Evolutionary conservation across 1,140 invertebrate species (phyloP).

Genomic region (Drosophila prosaltans): DNA sequence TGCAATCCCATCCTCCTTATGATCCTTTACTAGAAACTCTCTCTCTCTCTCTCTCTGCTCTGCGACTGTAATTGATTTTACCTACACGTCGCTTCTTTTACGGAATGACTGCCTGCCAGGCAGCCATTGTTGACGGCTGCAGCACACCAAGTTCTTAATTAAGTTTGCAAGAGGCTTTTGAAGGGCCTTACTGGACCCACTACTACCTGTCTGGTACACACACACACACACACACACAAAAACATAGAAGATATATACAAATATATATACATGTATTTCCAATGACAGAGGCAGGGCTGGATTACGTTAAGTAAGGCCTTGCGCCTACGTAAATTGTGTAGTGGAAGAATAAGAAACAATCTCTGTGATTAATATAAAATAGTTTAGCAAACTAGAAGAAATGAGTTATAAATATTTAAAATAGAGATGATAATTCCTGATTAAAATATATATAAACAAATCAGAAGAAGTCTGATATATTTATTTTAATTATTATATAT

Average conservation of each 20-base stretch:
- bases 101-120: conserved; percentile 26
- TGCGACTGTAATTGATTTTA: conserved; percentile 74
- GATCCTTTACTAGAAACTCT: conserved; percentile 19
- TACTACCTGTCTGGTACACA: conserved; percentile 3
- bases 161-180: conserved; percentile 67
- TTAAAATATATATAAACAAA: no score
- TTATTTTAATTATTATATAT: no score
- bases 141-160: conserved; percentile 67
- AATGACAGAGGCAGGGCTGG: not conserved
- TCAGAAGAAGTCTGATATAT: no score
- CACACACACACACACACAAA: not conserved
- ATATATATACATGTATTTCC: not conserved
- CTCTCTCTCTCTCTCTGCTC: not conserved
- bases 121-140: conserved; percentile 39
- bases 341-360: no score
- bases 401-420: no score
- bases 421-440: no score
- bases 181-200: conserved; percentile 18
- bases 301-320: not conserved
- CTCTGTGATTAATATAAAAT: no score
- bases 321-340: no score
- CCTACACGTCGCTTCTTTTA: conserved; percentile 63
- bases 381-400: no score
- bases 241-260: conserved; percentile 3
- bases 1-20: conserved; percentile 9